Evolutionary conservation across 2,888 invertebrate species (phyloP), one percentile per base, ranked within the genome.

Genomic region (Stenurella melanura): DNA sequence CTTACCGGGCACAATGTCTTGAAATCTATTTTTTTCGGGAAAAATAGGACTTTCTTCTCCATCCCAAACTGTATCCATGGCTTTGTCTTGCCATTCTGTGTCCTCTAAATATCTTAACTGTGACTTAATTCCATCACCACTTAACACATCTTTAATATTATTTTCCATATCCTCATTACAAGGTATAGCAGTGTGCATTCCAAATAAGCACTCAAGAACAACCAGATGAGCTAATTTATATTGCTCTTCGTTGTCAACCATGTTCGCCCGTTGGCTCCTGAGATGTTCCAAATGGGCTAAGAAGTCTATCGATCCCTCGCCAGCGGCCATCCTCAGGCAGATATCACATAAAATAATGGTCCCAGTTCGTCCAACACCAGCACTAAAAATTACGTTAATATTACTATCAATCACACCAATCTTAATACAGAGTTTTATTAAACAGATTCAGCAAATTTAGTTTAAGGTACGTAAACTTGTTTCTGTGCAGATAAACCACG

Each of bases 321-420:
- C 85, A 0, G 89, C 88, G 1, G 90, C 90, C 88, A 90, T 90
- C 72, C 91, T 89, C 56, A 93, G 84, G 78, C 91, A 90, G 71
- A 91, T 90, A 82, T 93, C 93, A 77, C 92, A 90, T n/a, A 93
- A 88, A 71, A 93, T 91, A 30, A 93, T 90, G 0, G 92, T 93
- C 11, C 93, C 93, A 9, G 93, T 93, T 78, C 93, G 88, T 1
- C 93, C 93, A 19, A 92, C 92, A 3, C 93, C 93, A 74, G 92
- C 92, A 86, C 92, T 92, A 72, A 15, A 79, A 61, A 30, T 61
- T 61, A 60, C 12, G 15, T 19, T 17, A 58, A 6, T 58, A 17
- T 17, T 26, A 26, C 4, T 26, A 26, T 26, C 21, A 3, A 26
- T 26, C 4, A 26, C n/a, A n/a, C n/a, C n/a, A n/a, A n/a, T n/a